phyloP scores from a whole-genome alignment of 2,113 vertebrate genomes.

The Barnardius zonarius region DNA sequence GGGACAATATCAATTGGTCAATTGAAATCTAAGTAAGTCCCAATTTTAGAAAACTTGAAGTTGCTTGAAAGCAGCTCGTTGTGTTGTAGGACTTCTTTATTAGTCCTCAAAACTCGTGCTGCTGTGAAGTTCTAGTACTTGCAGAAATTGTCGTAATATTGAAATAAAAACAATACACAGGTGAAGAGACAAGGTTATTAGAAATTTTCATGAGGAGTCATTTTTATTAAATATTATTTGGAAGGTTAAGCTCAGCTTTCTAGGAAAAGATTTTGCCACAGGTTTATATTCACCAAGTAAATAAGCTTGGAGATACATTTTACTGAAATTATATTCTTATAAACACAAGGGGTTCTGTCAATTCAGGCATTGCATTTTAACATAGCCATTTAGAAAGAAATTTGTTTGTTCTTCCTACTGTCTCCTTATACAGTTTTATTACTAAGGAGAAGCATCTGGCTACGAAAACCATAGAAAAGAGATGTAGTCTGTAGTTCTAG shows the following conservation, averaged over 20 bases:
- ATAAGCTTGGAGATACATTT: not conserved
- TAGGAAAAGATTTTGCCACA: not conserved
- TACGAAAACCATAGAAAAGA: not conserved
- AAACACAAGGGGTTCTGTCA: not conserved
- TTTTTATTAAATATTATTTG: not conserved
- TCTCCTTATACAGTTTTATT: not conserved
- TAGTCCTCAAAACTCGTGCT: not conserved
- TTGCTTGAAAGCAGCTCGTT: not conserved
- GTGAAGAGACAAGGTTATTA: not conserved
- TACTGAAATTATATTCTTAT: not conserved
- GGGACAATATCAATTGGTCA: not conserved
- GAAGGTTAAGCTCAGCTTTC: not conserved
- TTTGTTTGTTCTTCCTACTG: not conserved
- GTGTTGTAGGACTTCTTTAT: not conserved
- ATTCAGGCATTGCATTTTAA: not conserved
- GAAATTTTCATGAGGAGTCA: not conserved
- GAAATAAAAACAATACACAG: not conserved
- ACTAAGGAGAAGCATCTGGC: not conserved
- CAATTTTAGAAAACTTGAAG: not conserved
- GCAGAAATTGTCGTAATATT: not conserved
- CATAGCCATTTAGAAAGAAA: not conserved
- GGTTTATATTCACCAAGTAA: not conserved
- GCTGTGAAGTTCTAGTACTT: not conserved
- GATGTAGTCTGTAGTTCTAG: not conserved
- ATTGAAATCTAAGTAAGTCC: not conserved